Evolutionary conservation across 2,113 vertebrate species (phyloP).

Genomic region (Macrotus californicus): DNA sequence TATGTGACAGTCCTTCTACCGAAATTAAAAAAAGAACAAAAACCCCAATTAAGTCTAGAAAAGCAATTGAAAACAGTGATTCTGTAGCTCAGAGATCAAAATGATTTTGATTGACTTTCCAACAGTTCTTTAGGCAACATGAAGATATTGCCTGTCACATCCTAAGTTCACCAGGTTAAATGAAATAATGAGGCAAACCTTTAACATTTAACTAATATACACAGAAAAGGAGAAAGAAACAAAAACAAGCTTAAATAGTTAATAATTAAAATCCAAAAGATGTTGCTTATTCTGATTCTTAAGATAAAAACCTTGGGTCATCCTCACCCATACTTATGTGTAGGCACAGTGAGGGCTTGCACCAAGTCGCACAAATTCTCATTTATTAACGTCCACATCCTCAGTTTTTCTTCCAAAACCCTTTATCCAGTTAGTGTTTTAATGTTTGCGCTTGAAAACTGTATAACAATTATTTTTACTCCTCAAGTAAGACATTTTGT

Average conservation of each 20-base stretch:
- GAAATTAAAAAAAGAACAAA: background rate
- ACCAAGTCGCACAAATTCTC: background rate
- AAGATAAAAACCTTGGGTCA: background rate
- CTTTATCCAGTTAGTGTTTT: background rate
- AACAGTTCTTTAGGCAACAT: background rate
- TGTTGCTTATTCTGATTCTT: background rate
- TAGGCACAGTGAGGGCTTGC: background rate
- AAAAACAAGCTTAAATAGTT: background rate
- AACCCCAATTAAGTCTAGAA: background rate
- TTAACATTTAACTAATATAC: background rate
- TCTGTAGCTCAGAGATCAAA: background rate
- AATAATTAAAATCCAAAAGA: background rate
- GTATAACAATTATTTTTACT: background rate
- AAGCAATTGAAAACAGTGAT: constrained; percentile 3
- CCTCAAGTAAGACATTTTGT: background rate
- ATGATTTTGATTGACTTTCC: background rate
- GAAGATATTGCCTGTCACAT: background rate
- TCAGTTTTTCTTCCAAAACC: background rate
- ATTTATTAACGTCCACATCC: background rate
- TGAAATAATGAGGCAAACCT: background rate
- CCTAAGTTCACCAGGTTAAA: background rate
- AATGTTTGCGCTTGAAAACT: background rate
- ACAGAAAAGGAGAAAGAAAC: background rate
- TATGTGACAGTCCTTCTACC: background rate
- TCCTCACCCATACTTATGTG: background rate